Evolutionary conservation across 2,888 invertebrate genomes (phyloP).

Genomic region (Neoscelio sp.): DNA sequence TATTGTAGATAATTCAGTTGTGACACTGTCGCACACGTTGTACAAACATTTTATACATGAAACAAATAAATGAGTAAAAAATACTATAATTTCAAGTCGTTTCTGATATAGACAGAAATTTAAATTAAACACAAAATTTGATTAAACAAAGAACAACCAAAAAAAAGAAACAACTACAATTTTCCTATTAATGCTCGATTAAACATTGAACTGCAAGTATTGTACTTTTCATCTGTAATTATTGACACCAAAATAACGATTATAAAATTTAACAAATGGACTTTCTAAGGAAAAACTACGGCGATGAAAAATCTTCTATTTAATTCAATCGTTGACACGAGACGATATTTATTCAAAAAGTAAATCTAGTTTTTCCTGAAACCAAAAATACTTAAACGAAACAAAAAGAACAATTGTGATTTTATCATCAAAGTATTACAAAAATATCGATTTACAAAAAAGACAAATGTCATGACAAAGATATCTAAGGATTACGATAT

Average conservation of each 20-base stretch:
- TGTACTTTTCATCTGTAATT: slow-evolving; percentile 52
- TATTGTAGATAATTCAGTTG: too few species aligned
- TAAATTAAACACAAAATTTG: slow-evolving; percentile 43
- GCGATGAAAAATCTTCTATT: background rate
- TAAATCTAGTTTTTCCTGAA: slow-evolving; percentile 27
- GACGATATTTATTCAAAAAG: too few species aligned
- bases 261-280: background rate
- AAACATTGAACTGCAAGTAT: slow-evolving; percentile 53
- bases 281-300: slow-evolving; percentile 19
- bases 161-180: background rate
- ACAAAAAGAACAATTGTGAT: slow-evolving; percentile 13
- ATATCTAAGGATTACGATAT: background rate
- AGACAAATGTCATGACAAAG: too few species aligned
- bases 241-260: slow-evolving; percentile 11
- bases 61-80: too few species aligned
- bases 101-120: too few species aligned
- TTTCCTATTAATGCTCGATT: slow-evolving; percentile 57
- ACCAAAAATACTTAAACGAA: slow-evolving; percentile 28
- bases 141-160: slow-evolving; percentile 2
- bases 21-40: too few species aligned
- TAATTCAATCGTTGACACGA: too few species aligned
- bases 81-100: too few species aligned
- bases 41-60: too few species aligned
- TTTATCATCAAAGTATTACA: slow-evolving; percentile 44
- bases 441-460: slow-evolving; percentile 14